phyloP scores from a whole-genome alignment of 2,113 vertebrate species.

The Syrrhaptes paradoxus region DNA sequence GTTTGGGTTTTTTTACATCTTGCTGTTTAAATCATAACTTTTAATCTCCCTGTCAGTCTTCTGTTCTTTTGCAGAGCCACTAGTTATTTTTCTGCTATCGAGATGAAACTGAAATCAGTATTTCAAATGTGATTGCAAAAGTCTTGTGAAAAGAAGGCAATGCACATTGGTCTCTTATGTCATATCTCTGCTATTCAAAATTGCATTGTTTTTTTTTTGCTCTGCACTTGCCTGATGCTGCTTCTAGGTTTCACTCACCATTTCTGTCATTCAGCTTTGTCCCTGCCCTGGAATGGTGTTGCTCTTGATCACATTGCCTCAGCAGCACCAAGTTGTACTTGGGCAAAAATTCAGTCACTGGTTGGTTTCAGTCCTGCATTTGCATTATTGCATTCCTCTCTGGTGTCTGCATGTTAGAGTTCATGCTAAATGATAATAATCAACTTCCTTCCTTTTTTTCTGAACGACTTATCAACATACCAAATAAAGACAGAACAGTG shows the following conservation, averaged over 20 bases:
- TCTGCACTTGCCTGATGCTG: too few relatives aligned
- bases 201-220: neutral
- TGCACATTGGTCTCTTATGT: fast-evolving
- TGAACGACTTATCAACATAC: neutral
- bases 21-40: neutral
- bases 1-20: neutral
- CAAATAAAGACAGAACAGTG: neutral
- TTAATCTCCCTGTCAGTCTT: neutral
- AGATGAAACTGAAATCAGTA: neutral
- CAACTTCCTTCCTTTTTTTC: neutral
- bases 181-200: neutral
- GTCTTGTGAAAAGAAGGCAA: neutral
- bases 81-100: neutral
- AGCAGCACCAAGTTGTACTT: neutral
- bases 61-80: neutral
- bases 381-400: neutral
- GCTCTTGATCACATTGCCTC: neutral
- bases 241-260: neutral
- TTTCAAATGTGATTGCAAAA: neutral
- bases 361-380: neutral
- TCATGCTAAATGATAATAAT: neutral
- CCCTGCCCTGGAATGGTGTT: neutral
- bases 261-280: neutral
- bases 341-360: neutral
- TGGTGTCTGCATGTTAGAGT: neutral